phyloP scores from a whole-genome alignment of 2,888 invertebrate species.

The Ametastegia equiseti region DNA sequence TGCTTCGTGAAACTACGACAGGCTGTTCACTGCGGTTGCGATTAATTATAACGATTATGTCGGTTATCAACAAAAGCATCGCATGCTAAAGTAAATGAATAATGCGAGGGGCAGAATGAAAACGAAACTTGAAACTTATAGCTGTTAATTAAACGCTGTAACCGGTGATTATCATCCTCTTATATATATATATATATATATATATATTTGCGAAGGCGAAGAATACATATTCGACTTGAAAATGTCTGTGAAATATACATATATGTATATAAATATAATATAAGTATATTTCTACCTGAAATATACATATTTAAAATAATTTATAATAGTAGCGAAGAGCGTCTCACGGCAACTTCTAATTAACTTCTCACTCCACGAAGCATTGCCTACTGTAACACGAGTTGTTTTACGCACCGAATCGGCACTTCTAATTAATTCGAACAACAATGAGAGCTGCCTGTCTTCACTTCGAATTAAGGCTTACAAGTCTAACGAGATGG shows the following conservation, averaged over 20 bases:
- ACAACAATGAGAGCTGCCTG: conserved; percentile 10
- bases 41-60: conserved; percentile 23
- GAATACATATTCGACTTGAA: too few species aligned
- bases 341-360: conserved; percentile 28
- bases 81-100: conserved; percentile 14
- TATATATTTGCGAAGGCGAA: too few species aligned
- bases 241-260: not conserved
- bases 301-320: not conserved
- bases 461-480: conserved; percentile 19
- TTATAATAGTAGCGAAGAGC: not conserved
- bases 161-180: conserved; percentile 6
- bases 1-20: not conserved
- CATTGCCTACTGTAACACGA: too few species aligned
- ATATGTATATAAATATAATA: not conserved
- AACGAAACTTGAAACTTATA: conserved; percentile 14
- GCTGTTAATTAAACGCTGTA: not conserved
- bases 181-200: not conserved
- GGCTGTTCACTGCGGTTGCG: not conserved
- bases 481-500: not conserved
- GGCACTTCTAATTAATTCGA: conserved; percentile 17
- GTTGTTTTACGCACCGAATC: conserved; percentile 1
- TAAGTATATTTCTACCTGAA: not conserved
- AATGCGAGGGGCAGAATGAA: not conserved
- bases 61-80: conserved; percentile 6
- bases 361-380: conserved; percentile 19